Base-by-base conservation (phyloP, 1,140 invertebrate species). In the Streblospio benedicti region DNA sequence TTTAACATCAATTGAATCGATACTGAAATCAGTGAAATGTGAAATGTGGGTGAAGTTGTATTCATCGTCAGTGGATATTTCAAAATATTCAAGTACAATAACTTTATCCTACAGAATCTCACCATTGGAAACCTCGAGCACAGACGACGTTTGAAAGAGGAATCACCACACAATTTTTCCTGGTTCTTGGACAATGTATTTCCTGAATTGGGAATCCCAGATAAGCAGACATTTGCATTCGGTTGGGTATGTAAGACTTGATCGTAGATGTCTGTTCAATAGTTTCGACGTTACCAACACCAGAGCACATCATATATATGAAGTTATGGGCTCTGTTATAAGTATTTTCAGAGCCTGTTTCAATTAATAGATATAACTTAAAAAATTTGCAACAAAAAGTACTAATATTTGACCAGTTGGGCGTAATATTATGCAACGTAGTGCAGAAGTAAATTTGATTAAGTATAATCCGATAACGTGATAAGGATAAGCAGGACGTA, bases 191-290 rank as follows among this genome's bases (percentile, higher is more conserved):
- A 52, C 32, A 52, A 51, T 20, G 45, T 59, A 31, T 59, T 31
- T 52, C 57, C 57, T 25, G 57, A 59, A 53, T n/a, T 59, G 25
- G 57, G 57, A n/a, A 18, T 50, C 35, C 47, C 45, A 4, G 57
- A 33, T 35, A 44, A 35, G 25, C 31, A 59, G 32, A 50, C 27
- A 2, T 52, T 59, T 14, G 57, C 57, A 2, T 50, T 4, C n/a
- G 57, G 33, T 12, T 27, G 44, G n/a, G 57, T 59, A 25, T 51
- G 47, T 51, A 53, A 12, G 45, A 9, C 6, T 49, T 9, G 35
- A n/a, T 38, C 9, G 35, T n/a, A 38, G 35, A 38, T 9, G 35
- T 9, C 35, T 9, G 35, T 38, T 38, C 9, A 9, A 9, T 9
- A 38, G n/a, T 38, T 9, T 9, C 35, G 35, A 9, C 35, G n/a